These are phyloP conservation scores for Apogon talboti DNA, from an alignment of 2,797 vertebrate genomes.

Conservation along the genomic window DNA sequence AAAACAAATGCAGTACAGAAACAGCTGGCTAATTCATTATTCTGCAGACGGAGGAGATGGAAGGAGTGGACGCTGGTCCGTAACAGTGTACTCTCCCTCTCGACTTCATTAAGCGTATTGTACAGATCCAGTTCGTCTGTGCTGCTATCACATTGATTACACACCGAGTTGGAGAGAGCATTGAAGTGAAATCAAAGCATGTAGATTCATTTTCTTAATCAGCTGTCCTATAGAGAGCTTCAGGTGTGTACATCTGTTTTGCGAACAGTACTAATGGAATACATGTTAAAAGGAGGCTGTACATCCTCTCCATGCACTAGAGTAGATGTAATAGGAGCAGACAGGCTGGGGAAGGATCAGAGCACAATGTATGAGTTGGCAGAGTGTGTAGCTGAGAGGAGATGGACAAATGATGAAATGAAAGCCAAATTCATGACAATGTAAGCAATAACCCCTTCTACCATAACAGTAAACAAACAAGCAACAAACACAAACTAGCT, in stretches of 20 bases:
- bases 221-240: constrained; percentile 11
- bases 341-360: constrained; percentile 50
- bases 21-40: background rate
- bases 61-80: background rate
- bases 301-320: background rate
- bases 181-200: constrained; percentile 3
- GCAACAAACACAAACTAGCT: background rate
- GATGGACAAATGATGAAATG: constrained; percentile 21
- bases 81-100: background rate
- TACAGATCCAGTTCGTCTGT: background rate
- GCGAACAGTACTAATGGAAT: background rate
- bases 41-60: background rate
- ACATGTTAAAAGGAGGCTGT: constrained; percentile 17
- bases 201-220: background rate
- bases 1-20: background rate
- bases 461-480: constrained; percentile 7
- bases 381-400: constrained; percentile 21
- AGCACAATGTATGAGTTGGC: constrained; percentile 36
- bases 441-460: constrained; percentile 11
- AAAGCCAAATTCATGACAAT: constrained; percentile 17
- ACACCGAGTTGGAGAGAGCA: background rate
- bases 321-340: constrained; percentile 40
- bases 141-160: background rate
- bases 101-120: background rate
- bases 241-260: constrained; percentile 34